Evolutionary conservation across 1,140 invertebrate species (phyloP).

Genomic region (Penaeus japonicus): DNA sequence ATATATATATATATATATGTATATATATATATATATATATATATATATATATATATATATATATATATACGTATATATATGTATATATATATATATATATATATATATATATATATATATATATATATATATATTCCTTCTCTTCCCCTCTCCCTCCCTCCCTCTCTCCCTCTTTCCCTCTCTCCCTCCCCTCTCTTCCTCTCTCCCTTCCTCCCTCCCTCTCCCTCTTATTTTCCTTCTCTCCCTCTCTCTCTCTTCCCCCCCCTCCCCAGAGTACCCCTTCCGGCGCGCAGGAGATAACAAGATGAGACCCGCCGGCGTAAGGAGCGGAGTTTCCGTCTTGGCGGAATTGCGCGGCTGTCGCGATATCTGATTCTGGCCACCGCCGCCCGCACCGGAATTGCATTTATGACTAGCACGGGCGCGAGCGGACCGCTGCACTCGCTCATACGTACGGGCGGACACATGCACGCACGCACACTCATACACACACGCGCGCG

Average conservation of each 20-base stretch:
- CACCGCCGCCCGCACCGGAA: neutral
- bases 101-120: neutral
- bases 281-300: neutral
- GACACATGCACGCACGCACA: neutral
- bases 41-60: neutral
- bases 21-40: neutral
- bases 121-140: neutral
- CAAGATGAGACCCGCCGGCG: neutral
- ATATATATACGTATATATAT: neutral
- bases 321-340: neutral
- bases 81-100: neutral
- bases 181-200: no score
- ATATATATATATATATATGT: neutral
- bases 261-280: no score
- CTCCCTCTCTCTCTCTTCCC: no score
- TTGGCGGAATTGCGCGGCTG: neutral
- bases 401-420: conserved; percentile 27
- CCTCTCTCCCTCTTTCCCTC: neutral
- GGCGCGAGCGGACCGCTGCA: neutral
- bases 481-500: neutral
- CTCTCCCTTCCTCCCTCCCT: no score
- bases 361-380: neutral
- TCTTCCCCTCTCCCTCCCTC: neutral
- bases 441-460: neutral
- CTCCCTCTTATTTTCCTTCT: no score